These are phyloP conservation scores for Cynopterus brachyotis DNA, from an alignment of 2,113 vertebrate species.

Conservation along the genomic window DNA sequence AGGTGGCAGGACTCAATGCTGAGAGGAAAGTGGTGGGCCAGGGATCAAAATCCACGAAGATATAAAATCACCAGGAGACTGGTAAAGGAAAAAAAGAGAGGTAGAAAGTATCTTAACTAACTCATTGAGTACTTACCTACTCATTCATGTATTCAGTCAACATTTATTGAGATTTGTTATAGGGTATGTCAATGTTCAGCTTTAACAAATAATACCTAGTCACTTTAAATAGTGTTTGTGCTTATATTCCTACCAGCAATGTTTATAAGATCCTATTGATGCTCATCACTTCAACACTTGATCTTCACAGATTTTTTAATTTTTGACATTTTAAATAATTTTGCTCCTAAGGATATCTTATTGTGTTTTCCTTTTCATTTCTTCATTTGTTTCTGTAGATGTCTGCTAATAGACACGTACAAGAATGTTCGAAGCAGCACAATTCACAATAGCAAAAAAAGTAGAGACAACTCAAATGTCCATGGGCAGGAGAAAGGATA, in stretches of 20 bases:
- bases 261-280: not conserved
- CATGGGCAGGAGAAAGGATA: not conserved
- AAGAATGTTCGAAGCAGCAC: not conserved
- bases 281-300: not conserved
- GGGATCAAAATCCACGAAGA: not conserved
- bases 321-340: conserved; percentile 6
- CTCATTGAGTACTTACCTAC: not conserved
- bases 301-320: not conserved
- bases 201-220: not conserved
- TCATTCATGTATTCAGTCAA: not conserved
- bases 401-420: not conserved
- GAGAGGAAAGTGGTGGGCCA: not conserved
- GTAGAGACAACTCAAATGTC: not conserved
- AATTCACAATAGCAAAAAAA: not conserved
- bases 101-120: not conserved
- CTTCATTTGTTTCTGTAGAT: not conserved
- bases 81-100: not conserved
- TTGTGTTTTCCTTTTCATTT: not conserved
- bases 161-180: not conserved
- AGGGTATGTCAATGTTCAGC: not conserved
- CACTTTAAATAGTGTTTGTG: not conserved
- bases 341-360: not conserved
- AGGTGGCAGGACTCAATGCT: not conserved
- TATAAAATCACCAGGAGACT: not conserved
- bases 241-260: not conserved